A percentile compares a stretch with the other conserved stretches of the same genome.
phyloP scores from a whole-genome alignment of 2,113 vertebrate genomes.

The Phalacrocorax aristotelis region DNA sequence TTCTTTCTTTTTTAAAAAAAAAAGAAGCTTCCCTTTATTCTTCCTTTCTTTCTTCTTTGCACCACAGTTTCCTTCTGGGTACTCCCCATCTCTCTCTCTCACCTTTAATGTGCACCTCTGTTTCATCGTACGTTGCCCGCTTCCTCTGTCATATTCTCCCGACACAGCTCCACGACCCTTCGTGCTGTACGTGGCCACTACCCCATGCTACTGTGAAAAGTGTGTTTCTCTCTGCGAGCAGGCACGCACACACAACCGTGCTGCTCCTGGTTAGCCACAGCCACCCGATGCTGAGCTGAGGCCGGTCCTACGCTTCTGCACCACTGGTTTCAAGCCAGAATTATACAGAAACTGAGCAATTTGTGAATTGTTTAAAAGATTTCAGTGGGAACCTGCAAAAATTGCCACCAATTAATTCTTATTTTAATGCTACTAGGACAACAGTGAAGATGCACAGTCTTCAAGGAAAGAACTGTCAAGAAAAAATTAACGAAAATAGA shows the following conservation, averaged over 20 bases:
- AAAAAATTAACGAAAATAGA: not conserved
- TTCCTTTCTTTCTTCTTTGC: not conserved
- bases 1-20: too few species aligned
- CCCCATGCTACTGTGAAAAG: not conserved
- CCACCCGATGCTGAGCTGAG: not conserved
- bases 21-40: not conserved
- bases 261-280: not conserved
- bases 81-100: not conserved
- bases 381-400: not conserved
- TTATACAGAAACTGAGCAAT: not conserved
- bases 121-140: rapidly evolving
- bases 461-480: not conserved
- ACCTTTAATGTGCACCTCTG: not conserved
- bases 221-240: not conserved
- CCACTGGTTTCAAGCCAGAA: not conserved
- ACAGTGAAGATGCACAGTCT: not conserved
- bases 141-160: not conserved
- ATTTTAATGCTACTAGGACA: not conserved
- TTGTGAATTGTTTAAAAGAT: not conserved
- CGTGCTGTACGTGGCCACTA: rapidly evolving
- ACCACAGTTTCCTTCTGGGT: not conserved
- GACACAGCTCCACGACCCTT: not conserved
- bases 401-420: not conserved
- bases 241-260: not conserved
- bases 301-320: not conserved